Conservation (phyloP, 2,797 vertebrate species). For the Falco berigora region DNA sequence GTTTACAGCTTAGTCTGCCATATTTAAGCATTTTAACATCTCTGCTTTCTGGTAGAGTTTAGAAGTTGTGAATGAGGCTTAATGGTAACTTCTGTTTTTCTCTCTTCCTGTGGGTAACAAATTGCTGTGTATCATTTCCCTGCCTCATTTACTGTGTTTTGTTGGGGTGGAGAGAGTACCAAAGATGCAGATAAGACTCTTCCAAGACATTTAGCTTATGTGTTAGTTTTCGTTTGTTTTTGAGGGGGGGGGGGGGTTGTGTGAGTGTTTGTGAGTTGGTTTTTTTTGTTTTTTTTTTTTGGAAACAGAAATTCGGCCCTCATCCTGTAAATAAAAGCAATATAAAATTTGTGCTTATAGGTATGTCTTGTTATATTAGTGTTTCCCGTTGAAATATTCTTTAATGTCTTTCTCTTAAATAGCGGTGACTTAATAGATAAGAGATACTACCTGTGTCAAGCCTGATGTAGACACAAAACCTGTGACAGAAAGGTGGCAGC, state of each 20-base stretch:
- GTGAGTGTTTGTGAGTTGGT: not conserved
- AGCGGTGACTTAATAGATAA: not conserved
- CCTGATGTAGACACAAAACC: not conserved
- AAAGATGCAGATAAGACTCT: not conserved
- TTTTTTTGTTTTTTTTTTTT: not conserved
- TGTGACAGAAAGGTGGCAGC: not conserved
- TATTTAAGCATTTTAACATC: too few species aligned
- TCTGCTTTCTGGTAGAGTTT: too few species aligned
- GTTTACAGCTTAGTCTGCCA: too few species aligned
- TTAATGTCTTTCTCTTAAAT: not conserved
- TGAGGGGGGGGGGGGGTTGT: not conserved
- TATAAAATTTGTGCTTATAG: not conserved
- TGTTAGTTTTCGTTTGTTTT: not conserved
- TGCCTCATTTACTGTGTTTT: not conserved
- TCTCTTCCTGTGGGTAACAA: not conserved
- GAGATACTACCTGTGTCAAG: not conserved
- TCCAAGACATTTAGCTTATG: not conserved
- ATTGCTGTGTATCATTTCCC: not conserved
- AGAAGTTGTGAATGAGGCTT: not conserved
- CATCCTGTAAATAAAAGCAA: not conserved
- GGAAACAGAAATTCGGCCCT: not conserved
- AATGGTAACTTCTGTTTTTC: not conserved
- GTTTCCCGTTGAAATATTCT: not conserved
- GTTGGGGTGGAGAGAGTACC: not conserved
- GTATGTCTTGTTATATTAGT: not conserved